These are phyloP conservation scores for Drosophila quinaria DNA, from an alignment of 2,888 invertebrate species.

Conservation along the genomic window DNA sequence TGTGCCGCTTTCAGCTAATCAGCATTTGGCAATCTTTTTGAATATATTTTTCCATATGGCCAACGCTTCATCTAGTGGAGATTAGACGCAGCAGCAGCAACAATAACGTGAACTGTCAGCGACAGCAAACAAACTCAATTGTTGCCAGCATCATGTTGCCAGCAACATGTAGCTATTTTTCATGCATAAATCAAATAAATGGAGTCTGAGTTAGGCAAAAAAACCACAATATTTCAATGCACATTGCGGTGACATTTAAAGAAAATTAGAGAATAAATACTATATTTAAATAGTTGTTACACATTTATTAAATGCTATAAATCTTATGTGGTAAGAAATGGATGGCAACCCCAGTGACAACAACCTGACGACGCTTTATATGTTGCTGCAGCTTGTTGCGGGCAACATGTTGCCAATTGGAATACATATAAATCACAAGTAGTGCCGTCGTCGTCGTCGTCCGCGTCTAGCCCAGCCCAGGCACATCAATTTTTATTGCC, in stretches of 20 bases:
- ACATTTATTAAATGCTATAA: neutral
- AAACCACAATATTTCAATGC: too few relatives aligned
- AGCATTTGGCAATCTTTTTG: constrained; percentile 78
- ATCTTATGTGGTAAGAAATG: neutral
- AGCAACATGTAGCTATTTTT: constrained; percentile 12
- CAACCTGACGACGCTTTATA: neutral
- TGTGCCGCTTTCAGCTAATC: constrained; percentile 69
- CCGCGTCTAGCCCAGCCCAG: constrained; percentile 14
- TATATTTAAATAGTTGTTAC: neutral
- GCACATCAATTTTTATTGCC: constrained; percentile 68
- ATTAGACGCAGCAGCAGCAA: constrained; percentile 44
- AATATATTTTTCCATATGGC: constrained; percentile 78
- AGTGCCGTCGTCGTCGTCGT: neutral
- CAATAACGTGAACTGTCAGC: constrained; percentile 47
- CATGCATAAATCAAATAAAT: constrained; percentile 19
- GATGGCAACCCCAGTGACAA: neutral
- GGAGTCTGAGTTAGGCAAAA: too few relatives aligned
- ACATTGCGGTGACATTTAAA: too few relatives aligned
- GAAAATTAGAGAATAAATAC: too few relatives aligned
- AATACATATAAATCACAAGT: constrained; percentile 41
- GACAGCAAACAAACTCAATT: constrained; percentile 26
- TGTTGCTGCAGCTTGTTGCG: constrained; percentile 40
- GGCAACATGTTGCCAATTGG: constrained; percentile 13
- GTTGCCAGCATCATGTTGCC: constrained; percentile 57
- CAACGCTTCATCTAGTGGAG: constrained; percentile 63